phyloP scores from a whole-genome alignment of 2,888 invertebrate species.

The Proisotoma minuta region DNA sequence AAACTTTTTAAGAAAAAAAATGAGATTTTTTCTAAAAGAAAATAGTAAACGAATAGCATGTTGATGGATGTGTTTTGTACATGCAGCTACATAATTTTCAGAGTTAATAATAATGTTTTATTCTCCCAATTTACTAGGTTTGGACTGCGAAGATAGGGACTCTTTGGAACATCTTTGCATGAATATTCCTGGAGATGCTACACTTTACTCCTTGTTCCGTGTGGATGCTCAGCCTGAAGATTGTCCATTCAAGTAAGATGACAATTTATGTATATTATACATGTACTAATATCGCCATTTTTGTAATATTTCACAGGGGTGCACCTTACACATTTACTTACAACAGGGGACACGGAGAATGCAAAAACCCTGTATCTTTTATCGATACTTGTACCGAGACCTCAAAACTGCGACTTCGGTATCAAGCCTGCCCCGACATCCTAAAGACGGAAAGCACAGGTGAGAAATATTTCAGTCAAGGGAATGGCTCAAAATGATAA shows the following conservation, averaged over 20 bases:
- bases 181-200: slow-evolving; percentile 67
- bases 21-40: too few species aligned
- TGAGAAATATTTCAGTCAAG: slow-evolving; percentile 49
- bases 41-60: too few species aligned
- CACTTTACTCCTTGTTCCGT: slow-evolving; percentile 69
- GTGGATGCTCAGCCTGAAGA: slow-evolving; percentile 66
- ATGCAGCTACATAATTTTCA: too few species aligned
- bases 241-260: slow-evolving; percentile 63
- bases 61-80: too few species aligned
- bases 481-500: background rate
- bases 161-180: slow-evolving; percentile 63
- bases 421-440: slow-evolving; percentile 77
- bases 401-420: slow-evolving; percentile 70
- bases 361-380: slow-evolving; percentile 68
- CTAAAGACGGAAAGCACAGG: slow-evolving; percentile 71
- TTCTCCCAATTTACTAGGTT: slow-evolving; percentile 31
- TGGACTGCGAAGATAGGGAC: slow-evolving; percentile 56
- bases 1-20: too few species aligned
- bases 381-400: slow-evolving; percentile 81
- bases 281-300: background rate
- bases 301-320: slow-evolving; percentile 50
- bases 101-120: too few species aligned
- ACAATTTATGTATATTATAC: background rate
- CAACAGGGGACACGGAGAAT: slow-evolving; percentile 64
- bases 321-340: slow-evolving; percentile 78